Evolutionary conservation across 2,113 vertebrate species (phyloP).

Genomic region (Heterocephalus glaber): DNA sequence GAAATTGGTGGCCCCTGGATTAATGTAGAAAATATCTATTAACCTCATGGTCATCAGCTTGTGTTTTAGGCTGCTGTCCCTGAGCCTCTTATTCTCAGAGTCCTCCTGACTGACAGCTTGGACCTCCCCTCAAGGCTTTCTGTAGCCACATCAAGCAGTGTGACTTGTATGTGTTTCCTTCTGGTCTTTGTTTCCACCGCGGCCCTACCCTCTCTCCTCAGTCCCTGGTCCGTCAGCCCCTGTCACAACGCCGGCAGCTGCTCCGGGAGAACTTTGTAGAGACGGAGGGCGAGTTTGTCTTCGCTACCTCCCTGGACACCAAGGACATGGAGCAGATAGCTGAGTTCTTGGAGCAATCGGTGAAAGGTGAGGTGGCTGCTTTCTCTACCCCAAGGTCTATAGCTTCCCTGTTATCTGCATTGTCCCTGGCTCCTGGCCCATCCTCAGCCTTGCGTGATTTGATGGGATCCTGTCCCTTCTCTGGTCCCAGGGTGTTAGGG

Average conservation of each 20-base stretch:
- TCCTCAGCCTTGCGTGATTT: fast-evolving
- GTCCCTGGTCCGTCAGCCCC: slow-evolving; percentile 91
- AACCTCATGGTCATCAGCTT: fast-evolving
- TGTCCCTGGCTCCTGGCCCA: fast-evolving
- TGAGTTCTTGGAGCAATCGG: slow-evolving; percentile 94
- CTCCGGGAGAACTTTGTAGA: slow-evolving; percentile 90
- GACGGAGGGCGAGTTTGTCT: slow-evolving; percentile 92
- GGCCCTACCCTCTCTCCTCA: slow-evolving; percentile 53
- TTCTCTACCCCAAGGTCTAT: fast-evolving
- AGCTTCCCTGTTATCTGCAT: fast-evolving
- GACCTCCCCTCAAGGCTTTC: background rate
- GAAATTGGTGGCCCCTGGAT: background rate
- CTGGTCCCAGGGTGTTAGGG: fast-evolving
- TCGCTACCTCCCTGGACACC: slow-evolving; percentile 90
- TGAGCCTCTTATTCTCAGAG: fast-evolving
- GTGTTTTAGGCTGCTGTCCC: background rate
- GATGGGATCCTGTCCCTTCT: background rate
- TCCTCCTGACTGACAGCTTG: fast-evolving
- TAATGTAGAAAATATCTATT: background rate
- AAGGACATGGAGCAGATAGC: slow-evolving; percentile 90
- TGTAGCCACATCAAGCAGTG: fast-evolving
- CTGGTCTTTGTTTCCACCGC: background rate
- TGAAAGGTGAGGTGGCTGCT: slow-evolving; percentile 86
- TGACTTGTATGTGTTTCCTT: background rate
- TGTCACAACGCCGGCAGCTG: slow-evolving; percentile 88